Base-by-base conservation (phyloP, 64 coral and sea anemone species). In the Montipora capricornis region DNA sequence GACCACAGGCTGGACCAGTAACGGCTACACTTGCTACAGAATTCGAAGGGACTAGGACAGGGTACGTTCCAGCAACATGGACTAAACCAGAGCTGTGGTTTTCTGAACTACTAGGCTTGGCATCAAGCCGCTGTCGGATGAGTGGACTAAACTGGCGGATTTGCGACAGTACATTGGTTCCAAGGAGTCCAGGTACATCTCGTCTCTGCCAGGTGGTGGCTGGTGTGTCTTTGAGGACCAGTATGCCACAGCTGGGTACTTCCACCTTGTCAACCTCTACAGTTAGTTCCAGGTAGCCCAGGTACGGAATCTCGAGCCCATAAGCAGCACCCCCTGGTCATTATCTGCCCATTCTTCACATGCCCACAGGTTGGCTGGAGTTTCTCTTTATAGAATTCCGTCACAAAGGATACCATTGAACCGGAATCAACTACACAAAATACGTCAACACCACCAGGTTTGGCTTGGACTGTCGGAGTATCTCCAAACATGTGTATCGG, bases 311-410 rank as follows among this genome's bases (percentile, higher is more conserved):
- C 0, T 89, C 81, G 62, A 93, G 75, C 20, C 91, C 74, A 49
- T 96, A 87, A 47, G 75, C 71, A 12, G 77, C 89, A 5, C 71
- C 20, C 10, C 92, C 20, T 37, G 87, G 22, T 24, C 22, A 24
- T 0, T 24, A 24, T 24, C 22, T 80, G 4, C 84, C 70, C 68
- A 84, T 81, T 68, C 16, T 58, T 74, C 47, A 92, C 7, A 0
- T 51, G 44, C 26, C 90, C 85, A 55, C 89, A 78, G 13, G 84
- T 87, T 20, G 90, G 49, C 46, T 83, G 77, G 78, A 83, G 78
- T 53, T 89, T 82, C 69, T 93, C 80, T 52, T 79, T 79, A 68
- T 89, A 96, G 80, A 96, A 96, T 80, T 96, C 84, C 1, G 78
- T 92, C 10, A 95, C 79, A 60, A 95, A 71, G 59, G 87, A 70